Evolutionary conservation across 2,113 vertebrate species (phyloP), one percentile per base, ranked within the genome.

Genomic region (Paramisgurnus dabryanus): DNA sequence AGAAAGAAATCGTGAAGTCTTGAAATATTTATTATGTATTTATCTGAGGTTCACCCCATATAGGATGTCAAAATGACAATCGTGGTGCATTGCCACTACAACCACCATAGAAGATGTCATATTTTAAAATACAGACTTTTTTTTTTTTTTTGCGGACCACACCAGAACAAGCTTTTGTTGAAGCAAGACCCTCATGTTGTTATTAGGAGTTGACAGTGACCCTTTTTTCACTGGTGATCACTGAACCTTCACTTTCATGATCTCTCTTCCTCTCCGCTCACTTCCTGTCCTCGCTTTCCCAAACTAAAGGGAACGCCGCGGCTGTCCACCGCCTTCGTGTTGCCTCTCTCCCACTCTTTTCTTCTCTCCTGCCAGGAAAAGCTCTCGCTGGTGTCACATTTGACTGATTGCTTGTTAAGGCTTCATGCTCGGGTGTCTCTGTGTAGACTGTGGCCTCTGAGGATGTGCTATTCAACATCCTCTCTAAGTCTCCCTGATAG

Each of bases 221-320:
- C 82, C 72, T 79, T 86, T 41, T 64, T 61, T 86, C 86, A 87
- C 88, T 85, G 81, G 87, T 87, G 88, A 91, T 89, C 87, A 86
- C 82, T 92, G 89, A 92, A 88, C 90, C 89, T 86, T 87, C 85
- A 83, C 90, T 86, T 80, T 83, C 81, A 72, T 85, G 86, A 88
- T 89, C 87, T 83, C 83, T 87, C 83, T 86, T 84, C 76, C 87
- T 89, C 82, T 83, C 83, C 88, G 84, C 85, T 89, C 83, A 87
- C 87, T 91, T 93, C 90, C 91, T 91, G 88, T 87, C 89, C 77
- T 81, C 77, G 81, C 83, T 76, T 83, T 82, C 85, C 85, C 45
- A 84, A 89, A 80, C 50, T 71, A 9, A 72, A 83, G 66, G 60
- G 47, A 78, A 76, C 22, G 78, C 72, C 74, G 70, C 72, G 67